Percentiles rank a stretch among this genome's conserved stretches.
Conservation (phyloP, 2,113 vertebrate genomes). For the Polypterus senegalus region DNA sequence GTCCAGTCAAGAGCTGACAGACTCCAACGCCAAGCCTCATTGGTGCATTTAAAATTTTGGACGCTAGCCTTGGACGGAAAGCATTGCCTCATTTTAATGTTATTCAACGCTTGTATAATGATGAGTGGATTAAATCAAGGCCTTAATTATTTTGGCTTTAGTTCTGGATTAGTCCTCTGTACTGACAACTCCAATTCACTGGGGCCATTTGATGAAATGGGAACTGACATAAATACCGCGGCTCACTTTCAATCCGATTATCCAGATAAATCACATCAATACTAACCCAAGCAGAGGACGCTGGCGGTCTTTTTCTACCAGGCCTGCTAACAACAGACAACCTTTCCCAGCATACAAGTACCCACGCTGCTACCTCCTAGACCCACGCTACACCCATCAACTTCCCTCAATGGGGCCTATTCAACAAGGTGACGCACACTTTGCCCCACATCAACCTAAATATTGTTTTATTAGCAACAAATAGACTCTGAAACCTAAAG, state of each 20-base stretch:
- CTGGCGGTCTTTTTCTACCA: conserved; percentile 58
- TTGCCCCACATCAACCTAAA: conserved; percentile 64
- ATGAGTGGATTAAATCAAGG: conserved; percentile 76
- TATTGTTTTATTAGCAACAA: conserved; percentile 78
- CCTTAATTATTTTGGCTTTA: conserved; percentile 84
- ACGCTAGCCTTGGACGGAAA: conserved; percentile 17
- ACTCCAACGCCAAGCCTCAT: conserved; percentile 2
- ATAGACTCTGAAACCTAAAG: conserved; percentile 64
- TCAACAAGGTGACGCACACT: conserved; percentile 67
- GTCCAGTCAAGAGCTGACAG: neutral
- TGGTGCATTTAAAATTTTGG: conserved; percentile 23
- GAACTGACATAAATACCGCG: conserved; percentile 80
- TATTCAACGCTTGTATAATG: conserved; percentile 57
- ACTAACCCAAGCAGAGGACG: conserved; percentile 59
- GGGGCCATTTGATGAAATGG: conserved; percentile 67
- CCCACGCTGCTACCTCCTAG: conserved; percentile 52
- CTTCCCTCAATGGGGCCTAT: conserved; percentile 53
- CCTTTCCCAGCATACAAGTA: conserved; percentile 49
- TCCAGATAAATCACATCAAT: conserved; percentile 63
- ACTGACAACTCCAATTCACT: conserved; percentile 56
- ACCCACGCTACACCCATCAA: conserved; percentile 65
- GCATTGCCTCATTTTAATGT: conserved; percentile 25
- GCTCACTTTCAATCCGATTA: conserved; percentile 74
- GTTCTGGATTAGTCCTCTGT: conserved; percentile 73
- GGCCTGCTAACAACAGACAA: conserved; percentile 53